phyloP scores from a whole-genome alignment of 2,797 vertebrate genomes.

The Pseudochaenichthys georgianus region DNA sequence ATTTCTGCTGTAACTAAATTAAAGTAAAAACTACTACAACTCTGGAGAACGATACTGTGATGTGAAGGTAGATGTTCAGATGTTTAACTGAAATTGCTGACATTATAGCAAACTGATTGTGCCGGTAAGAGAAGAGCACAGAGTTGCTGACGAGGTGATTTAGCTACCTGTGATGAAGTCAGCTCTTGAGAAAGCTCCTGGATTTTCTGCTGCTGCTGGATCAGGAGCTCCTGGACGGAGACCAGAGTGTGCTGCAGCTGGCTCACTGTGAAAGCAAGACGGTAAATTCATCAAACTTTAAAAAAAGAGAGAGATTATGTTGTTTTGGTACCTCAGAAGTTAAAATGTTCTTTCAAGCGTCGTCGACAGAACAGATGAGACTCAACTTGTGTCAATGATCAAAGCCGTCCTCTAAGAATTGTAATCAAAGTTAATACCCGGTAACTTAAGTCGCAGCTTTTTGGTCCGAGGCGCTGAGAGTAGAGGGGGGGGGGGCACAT shows the following conservation, averaged over 20 bases:
- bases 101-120: not conserved
- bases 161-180: slow-evolving; percentile 89
- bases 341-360: slow-evolving; percentile 44
- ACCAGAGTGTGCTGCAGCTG: slow-evolving; percentile 94
- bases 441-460: slow-evolving; percentile 76
- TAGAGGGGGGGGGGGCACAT: slow-evolving; percentile 58
- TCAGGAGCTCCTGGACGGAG: slow-evolving; percentile 93
- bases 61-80: not conserved
- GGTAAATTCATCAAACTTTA: slow-evolving; percentile 19
- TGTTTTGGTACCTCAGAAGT: slow-evolving; percentile 33
- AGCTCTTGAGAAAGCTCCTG: slow-evolving; percentile 95
- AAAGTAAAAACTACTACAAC: not conserved
- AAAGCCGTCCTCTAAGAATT: slow-evolving; percentile 73
- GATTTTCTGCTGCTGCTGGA: slow-evolving; percentile 96
- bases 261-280: slow-evolving; percentile 85
- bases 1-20: not conserved
- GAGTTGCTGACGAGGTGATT: slow-evolving; percentile 18
- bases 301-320: not conserved
- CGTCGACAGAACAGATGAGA: slow-evolving; percentile 48
- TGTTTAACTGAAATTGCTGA: not conserved
- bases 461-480: slow-evolving; percentile 65
- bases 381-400: slow-evolving; percentile 62
- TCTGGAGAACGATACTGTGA: not conserved
- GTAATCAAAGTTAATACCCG: slow-evolving; percentile 75
- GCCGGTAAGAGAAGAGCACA: not conserved